Base-by-base conservation (phyloP, 1,140 invertebrate genomes). In the Drosophila cardini region DNA sequence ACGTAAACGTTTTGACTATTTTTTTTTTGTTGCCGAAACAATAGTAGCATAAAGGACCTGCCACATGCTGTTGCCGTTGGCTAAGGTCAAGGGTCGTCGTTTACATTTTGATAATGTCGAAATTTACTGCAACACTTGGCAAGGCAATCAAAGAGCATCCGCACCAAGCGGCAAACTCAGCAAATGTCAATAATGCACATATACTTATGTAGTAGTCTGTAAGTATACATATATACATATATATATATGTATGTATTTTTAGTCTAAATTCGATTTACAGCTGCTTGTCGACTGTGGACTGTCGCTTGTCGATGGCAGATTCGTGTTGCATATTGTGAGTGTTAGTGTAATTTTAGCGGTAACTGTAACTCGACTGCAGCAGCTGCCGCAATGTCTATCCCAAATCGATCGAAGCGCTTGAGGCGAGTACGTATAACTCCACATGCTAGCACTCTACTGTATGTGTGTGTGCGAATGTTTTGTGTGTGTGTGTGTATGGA, bases 81-180 rank as follows among this genome's bases (percentile, higher is more conserved):
- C 69, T 86, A 87, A 87, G 84, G 84, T 87, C 84, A 87, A 87
- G 84, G 84, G 84, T 87, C 84, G 89, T 50, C 84, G 89, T 46
- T 48, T 40, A 13, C 55, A 43, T 60, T 48, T 63, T 72, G 60
- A 78, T 87, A 76, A 72, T 67, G 71, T 76, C 72, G 73, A 89
- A 89, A 89, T 84, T 80, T 62, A 84, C 84, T 89, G 84, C 85
- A 89, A 89, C 80, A 78, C 80, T 84, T 84, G 74, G 62, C 78
- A 65, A 34, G 36, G 48, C 52, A 63, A 70, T 73, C 64, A 63
- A 65, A 60, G 52, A 57, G 52, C 69, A 76, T 75, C 48, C 36
- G 50, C 50, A 53, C 15, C 34, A 50, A 26, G 45, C 18, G 21
- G 26, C 46, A 43, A 15, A 7, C 21, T 61, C 40, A 42, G 60